A percentile compares a stretch with the other conserved stretches of the same genome.
These are phyloP conservation scores for Grallaria varia DNA, from an alignment of 2,113 vertebrate genomes.

Conservation along the genomic window DNA sequence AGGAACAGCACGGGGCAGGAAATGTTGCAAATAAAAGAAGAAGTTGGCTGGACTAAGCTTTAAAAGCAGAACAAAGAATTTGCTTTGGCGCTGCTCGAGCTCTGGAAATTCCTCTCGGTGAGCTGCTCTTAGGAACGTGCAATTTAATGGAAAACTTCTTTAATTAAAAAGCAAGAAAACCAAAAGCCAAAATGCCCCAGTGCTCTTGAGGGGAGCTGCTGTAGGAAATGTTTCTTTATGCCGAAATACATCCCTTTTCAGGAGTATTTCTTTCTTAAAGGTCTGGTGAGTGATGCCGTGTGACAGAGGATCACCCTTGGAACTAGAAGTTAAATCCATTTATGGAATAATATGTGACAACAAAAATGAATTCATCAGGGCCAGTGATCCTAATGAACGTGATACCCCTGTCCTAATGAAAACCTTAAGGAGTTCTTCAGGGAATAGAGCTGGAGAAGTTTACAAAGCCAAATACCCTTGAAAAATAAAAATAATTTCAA, in stretches of 20 bases:
- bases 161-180: not conserved
- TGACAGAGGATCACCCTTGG: constrained; percentile 31
- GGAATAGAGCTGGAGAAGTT: not conserved
- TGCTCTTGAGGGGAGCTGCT: not conserved
- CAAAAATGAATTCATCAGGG: constrained; percentile 60
- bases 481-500: not conserved
- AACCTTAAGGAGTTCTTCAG: constrained; percentile 40
- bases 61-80: not conserved
- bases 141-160: not conserved
- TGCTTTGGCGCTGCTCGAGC: not conserved
- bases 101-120: not conserved
- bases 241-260: not conserved
- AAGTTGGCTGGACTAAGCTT: not conserved
- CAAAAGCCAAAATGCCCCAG: rapidly evolving
- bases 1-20: not conserved
- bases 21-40: not conserved
- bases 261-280: not conserved
- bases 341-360: constrained; percentile 51
- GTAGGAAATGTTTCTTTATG: not conserved
- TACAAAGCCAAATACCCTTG: not conserved
- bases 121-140: not conserved
- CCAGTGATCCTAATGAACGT: constrained; percentile 25
- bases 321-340: constrained; percentile 23
- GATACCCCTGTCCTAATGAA: constrained; percentile 45
- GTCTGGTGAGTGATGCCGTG: not conserved